phyloP scores from a whole-genome alignment of 2,888 invertebrate species.

The Hyppa rectilinea region DNA sequence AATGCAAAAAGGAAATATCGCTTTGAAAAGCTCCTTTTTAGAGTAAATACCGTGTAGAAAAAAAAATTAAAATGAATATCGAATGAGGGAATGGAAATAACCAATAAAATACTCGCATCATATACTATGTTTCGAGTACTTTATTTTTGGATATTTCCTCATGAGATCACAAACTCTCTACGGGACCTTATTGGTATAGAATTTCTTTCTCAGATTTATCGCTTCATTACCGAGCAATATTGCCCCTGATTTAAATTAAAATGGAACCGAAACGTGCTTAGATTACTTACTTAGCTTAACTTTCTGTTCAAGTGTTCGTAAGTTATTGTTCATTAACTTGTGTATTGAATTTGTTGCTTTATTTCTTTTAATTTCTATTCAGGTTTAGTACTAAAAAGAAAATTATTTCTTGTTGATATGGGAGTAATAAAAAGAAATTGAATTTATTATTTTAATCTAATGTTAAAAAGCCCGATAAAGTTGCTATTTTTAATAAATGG shows the following conservation, averaged over 20 bases:
- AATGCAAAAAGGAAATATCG: no score
- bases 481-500: neutral
- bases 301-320: conserved; percentile 39
- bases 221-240: conserved; percentile 67
- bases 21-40: neutral
- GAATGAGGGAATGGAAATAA: neutral
- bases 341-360: conserved; percentile 31
- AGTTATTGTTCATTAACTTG: conserved; percentile 57
- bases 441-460: neutral
- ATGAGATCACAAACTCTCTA: neutral
- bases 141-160: neutral
- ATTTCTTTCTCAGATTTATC: conserved; percentile 66
- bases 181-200: conserved; percentile 20
- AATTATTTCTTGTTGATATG: conserved; percentile 11
- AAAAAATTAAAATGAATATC: neutral
- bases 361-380: conserved; percentile 10
- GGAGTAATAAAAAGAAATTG: conserved; percentile 9
- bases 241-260: conserved; percentile 69
- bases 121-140: neutral
- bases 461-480: neutral
- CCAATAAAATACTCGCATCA: no score
- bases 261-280: conserved; percentile 46
- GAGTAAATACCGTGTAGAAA: neutral
- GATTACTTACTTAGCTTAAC: conserved; percentile 44
- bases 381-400: neutral